Evolutionary conservation across 2,888 invertebrate genomes (phyloP).

Genomic region (Drosophila fulvimacula): DNA sequence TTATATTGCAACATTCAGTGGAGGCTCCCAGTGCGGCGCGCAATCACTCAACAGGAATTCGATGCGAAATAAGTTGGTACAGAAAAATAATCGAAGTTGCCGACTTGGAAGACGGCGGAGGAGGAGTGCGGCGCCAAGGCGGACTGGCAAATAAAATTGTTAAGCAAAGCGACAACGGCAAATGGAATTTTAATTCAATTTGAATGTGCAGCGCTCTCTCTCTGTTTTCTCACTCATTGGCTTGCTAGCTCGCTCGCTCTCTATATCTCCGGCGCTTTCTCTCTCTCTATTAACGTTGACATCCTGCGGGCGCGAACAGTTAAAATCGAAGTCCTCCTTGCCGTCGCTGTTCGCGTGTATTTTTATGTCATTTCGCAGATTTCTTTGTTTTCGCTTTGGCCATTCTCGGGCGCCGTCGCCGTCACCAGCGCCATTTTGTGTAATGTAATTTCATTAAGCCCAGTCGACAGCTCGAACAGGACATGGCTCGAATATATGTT

Average conservation of each 20-base stretch:
- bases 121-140: neutral
- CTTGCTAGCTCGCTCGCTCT: neutral
- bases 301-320: slow-evolving; percentile 34
- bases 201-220: slow-evolving; percentile 50
- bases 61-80: slow-evolving; percentile 44
- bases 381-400: slow-evolving; percentile 45
- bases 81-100: slow-evolving; percentile 47
- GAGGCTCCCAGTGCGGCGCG: neutral
- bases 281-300: slow-evolving; percentile 30
- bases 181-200: slow-evolving; percentile 79
- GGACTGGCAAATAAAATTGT: slow-evolving; percentile 60
- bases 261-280: neutral
- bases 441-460: slow-evolving; percentile 71
- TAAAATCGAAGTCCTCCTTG: slow-evolving; percentile 22
- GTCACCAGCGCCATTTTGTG: slow-evolving; percentile 50
- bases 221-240: slow-evolving; percentile 2
- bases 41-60: slow-evolving; percentile 52
- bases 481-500: slow-evolving; percentile 43
- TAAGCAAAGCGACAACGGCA: slow-evolving; percentile 73
- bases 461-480: slow-evolving; percentile 26
- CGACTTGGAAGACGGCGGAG: slow-evolving; percentile 7
- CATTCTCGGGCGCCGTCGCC: slow-evolving; percentile 23
- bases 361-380: slow-evolving; percentile 44
- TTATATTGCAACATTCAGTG: slow-evolving; percentile 53
- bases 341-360: slow-evolving; percentile 17